phyloP scores from a whole-genome alignment of 2,113 vertebrate genomes.

The Nothobranchius furzeri region DNA sequence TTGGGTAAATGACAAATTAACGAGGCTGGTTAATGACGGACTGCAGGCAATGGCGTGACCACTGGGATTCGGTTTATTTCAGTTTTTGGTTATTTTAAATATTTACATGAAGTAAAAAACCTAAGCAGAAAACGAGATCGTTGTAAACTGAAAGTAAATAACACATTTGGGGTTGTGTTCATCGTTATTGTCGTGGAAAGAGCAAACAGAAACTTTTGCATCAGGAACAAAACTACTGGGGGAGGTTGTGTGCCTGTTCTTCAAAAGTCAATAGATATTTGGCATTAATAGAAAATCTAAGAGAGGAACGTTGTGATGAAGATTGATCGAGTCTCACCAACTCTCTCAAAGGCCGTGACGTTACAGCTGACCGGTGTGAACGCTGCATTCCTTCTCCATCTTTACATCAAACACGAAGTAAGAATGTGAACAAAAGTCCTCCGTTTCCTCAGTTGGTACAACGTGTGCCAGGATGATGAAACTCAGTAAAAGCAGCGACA shows the following conservation, averaged over 20 bases:
- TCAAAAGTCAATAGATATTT: too few species aligned
- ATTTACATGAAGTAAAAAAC: conserved; percentile 1
- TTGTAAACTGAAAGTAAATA: neutral
- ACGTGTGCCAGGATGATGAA: conserved; percentile 4
- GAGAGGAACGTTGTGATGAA: too few species aligned
- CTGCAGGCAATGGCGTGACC: conserved; percentile 17
- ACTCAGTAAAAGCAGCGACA: neutral
- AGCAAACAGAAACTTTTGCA: too few species aligned
- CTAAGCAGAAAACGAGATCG: neutral
- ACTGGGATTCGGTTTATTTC: neutral
- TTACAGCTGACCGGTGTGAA: too few species aligned
- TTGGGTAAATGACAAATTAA: conserved; percentile 10
- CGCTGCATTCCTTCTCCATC: too few species aligned
- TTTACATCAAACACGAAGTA: neutral
- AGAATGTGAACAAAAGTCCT: neutral
- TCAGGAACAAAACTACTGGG: too few species aligned
- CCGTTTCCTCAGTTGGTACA: neutral
- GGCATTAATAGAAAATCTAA: too few species aligned
- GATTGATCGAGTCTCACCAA: too few species aligned
- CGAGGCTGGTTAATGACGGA: conserved; percentile 12
- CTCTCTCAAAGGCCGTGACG: too few species aligned
- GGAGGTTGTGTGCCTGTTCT: too few species aligned
- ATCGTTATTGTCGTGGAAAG: too few species aligned
- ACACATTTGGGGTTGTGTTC: neutral
- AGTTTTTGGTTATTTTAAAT: conserved; percentile 1